Conservation (phyloP, 2,113 vertebrate species). For the Chionodraco myersi region DNA sequence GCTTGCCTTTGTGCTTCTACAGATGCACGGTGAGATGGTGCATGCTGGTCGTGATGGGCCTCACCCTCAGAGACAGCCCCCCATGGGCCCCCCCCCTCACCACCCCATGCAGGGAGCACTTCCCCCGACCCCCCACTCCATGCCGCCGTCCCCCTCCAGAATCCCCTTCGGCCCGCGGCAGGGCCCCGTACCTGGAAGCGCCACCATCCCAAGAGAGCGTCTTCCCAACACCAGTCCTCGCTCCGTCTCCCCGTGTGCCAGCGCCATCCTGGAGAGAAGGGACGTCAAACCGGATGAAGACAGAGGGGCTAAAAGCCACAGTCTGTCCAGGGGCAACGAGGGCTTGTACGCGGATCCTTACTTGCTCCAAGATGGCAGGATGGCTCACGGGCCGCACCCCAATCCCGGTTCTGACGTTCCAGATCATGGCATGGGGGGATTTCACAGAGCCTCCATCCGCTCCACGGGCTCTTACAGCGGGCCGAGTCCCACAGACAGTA, state of each 20-base stretch:
- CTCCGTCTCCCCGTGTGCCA: slow-evolving; percentile 92
- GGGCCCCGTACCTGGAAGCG: slow-evolving; percentile 84
- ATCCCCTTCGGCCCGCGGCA: slow-evolving; percentile 90
- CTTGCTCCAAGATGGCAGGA: slow-evolving; percentile 90
- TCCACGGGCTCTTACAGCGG: slow-evolving; percentile 89
- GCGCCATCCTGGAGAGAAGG: slow-evolving; percentile 95
- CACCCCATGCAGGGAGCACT: slow-evolving; percentile 86
- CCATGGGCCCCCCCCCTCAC: slow-evolving; percentile 78
- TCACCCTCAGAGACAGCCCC: slow-evolving; percentile 83
- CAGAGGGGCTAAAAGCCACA: slow-evolving; percentile 86
- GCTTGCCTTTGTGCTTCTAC: slow-evolving; percentile 55
- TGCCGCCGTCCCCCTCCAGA: slow-evolving; percentile 95
- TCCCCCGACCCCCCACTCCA: slow-evolving; percentile 87
- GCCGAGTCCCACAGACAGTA: slow-evolving; percentile 88
- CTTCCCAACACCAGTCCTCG: slow-evolving; percentile 85
- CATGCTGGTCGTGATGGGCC: slow-evolving; percentile 86
- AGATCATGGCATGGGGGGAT: slow-evolving; percentile 87
- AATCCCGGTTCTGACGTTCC: slow-evolving; percentile 84
- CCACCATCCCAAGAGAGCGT: slow-evolving; percentile 92
- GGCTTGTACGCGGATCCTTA: slow-evolving; percentile 92
- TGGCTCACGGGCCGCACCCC: slow-evolving; percentile 86
- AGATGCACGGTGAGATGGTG: slow-evolving; percentile 92
- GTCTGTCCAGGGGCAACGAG: slow-evolving; percentile 85
- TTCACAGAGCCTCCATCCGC: slow-evolving; percentile 90
- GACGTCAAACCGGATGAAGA: slow-evolving; percentile 97